phyloP scores from a whole-genome alignment of 2,797 vertebrate species.

The Tachyglossus aculeatus region DNA sequence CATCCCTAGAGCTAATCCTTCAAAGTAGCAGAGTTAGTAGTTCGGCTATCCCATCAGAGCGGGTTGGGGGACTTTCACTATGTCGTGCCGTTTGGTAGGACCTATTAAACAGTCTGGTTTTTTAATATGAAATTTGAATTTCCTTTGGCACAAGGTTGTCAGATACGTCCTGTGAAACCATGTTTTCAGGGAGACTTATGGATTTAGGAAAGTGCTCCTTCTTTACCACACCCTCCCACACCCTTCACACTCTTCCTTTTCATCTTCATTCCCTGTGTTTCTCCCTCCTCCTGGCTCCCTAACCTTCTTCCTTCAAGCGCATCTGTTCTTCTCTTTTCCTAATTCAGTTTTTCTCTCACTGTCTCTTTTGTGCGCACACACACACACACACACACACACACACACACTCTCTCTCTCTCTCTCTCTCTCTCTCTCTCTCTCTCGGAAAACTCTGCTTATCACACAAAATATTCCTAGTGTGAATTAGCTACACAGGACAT shows the following conservation, averaged over 20 bases:
- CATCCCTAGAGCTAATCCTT: not conserved
- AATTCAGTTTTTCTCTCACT: too few relatives aligned
- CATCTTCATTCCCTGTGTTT: too few relatives aligned
- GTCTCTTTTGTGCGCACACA: too few relatives aligned
- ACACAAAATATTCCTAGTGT: too few relatives aligned
- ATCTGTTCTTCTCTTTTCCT: not conserved
- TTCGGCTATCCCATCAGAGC: too few relatives aligned
- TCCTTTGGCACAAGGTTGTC: constrained; percentile 5
- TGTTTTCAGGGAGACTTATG: constrained; percentile 9
- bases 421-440: too few relatives aligned
- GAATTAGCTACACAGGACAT: too few relatives aligned
- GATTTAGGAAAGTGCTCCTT: constrained; percentile 1
- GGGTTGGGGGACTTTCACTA: not conserved
- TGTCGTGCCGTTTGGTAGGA: not conserved
- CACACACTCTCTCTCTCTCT: too few relatives aligned
- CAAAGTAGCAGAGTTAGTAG: too few relatives aligned
- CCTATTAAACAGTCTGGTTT: not conserved
- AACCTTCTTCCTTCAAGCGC: not conserved
- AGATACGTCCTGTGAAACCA: not conserved
- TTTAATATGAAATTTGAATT: constrained; percentile 33
- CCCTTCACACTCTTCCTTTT: not conserved
- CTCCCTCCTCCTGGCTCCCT: not conserved
- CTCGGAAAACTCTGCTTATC: too few relatives aligned
- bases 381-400: too few relatives aligned
- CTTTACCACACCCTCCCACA: constrained; percentile 6